Evolutionary conservation across 92 coral and sea anemone species (phyloP).

Genomic region (Zoanthus sociatus): DNA sequence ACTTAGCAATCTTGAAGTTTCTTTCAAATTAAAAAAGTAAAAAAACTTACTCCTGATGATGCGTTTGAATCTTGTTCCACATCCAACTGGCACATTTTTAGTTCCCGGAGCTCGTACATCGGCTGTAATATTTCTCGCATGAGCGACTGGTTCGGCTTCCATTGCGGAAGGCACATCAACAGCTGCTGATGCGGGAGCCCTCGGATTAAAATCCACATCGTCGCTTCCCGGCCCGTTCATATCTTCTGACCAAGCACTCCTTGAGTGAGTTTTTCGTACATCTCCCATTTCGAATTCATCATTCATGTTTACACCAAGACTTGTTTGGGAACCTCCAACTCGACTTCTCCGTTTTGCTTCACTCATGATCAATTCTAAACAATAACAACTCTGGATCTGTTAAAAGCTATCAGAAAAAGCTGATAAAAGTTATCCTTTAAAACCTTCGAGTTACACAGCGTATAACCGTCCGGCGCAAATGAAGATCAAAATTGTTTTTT

Average conservation of each 20-base stretch:
- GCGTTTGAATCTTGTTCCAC: constrained; percentile 96
- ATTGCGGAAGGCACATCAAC: constrained; percentile 97
- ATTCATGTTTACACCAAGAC: constrained; percentile 87
- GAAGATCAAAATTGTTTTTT: constrained; percentile 46
- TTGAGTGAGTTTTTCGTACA: constrained; percentile 77
- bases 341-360: constrained; percentile 77
- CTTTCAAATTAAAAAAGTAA: not conserved
- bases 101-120: constrained; percentile 97
- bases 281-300: constrained; percentile 93
- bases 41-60: constrained; percentile 86
- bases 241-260: constrained; percentile 97
- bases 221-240: constrained; percentile 82
- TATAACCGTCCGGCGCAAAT: constrained; percentile 8
- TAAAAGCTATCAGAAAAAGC: constrained; percentile 7
- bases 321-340: constrained; percentile 90
- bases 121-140: constrained; percentile 82
- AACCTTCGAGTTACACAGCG: not conserved
- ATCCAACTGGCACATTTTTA: constrained; percentile 95
- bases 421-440: not conserved
- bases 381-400: not conserved
- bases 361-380: constrained; percentile 52
- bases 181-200: constrained; percentile 94
- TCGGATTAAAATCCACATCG: constrained; percentile 89
- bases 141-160: constrained; percentile 94
- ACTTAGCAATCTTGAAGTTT: not conserved